Evolutionary conservation across 2,113 vertebrate genomes (phyloP).

Genomic region (Regulus satrapa): DNA sequence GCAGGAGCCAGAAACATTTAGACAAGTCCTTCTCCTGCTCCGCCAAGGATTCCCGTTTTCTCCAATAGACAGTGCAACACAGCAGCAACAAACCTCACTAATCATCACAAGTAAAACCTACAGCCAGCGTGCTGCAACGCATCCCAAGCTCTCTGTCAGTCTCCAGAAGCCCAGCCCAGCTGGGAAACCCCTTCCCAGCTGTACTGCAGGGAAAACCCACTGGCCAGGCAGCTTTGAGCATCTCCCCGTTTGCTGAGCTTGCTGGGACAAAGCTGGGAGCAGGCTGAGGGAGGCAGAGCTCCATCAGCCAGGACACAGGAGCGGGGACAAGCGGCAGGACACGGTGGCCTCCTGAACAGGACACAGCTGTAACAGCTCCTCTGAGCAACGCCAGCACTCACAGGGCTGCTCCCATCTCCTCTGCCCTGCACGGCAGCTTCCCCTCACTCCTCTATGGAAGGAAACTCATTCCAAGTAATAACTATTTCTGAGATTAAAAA

Average conservation of each 20-base stretch:
- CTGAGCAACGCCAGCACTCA: fast-evolving
- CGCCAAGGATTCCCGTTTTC: not conserved
- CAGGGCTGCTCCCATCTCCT: not conserved
- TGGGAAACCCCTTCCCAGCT: not conserved
- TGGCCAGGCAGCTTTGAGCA: not conserved
- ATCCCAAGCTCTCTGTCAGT: not conserved
- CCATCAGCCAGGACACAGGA: not conserved
- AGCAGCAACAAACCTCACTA: not conserved
- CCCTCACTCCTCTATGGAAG: not conserved
- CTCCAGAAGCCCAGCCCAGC: not conserved
- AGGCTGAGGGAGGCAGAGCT: not conserved
- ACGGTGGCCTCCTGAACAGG: not conserved
- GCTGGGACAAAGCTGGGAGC: not conserved
- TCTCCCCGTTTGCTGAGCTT: not conserved
- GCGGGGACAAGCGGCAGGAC: not conserved
- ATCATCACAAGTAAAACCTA: not conserved
- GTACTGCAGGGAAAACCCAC: not conserved
- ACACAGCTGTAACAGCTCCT: not conserved
- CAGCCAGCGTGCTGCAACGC: not conserved
- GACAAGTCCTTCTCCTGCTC: not conserved
- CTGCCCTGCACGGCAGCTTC: not conserved
- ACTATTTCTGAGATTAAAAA: not conserved
- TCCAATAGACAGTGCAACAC: not conserved
- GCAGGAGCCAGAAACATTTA: not conserved
- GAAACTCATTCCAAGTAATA: not conserved